Conservation (phyloP, 1,140 invertebrate genomes). For the Drosophila subobscura region DNA sequence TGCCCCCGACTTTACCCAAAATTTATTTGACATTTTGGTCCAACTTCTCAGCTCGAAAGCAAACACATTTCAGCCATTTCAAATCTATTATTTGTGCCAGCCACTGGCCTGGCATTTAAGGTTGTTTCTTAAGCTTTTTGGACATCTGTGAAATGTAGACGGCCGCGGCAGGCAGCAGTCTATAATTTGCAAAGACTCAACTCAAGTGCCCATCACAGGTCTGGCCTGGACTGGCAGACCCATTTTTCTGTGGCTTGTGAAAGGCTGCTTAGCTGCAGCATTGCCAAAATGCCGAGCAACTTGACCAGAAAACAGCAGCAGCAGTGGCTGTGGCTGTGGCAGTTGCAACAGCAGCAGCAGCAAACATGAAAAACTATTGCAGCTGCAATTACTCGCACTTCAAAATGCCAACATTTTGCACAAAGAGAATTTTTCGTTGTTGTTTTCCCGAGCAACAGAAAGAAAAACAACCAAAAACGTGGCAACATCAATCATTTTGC, state of each 20-base stretch:
- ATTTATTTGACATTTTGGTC: conserved; percentile 24
- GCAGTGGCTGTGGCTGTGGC: conserved; percentile 2
- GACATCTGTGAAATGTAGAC: conserved; percentile 70
- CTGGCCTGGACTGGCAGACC: conserved; percentile 53
- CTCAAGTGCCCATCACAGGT: conserved; percentile 69
- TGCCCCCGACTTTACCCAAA: no score
- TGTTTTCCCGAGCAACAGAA: conserved; percentile 24
- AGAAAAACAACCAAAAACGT: conserved; percentile 41
- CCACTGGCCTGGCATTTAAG: conserved; percentile 53
- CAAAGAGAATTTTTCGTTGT: conserved; percentile 77
- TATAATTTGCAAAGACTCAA: conserved; percentile 75
- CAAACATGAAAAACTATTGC: conserved; percentile 79
- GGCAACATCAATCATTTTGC: conserved; percentile 77
- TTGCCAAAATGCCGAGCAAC: conserved; percentile 56
- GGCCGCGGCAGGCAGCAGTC: conserved; percentile 30
- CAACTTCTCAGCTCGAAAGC: neutral
- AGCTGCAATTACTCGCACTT: conserved; percentile 81
- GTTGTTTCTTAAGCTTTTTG: conserved; percentile 25
- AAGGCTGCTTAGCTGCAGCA: conserved; percentile 42
- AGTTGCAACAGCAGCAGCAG: conserved; percentile 31
- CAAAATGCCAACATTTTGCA: conserved; percentile 78
- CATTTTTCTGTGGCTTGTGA: conserved; percentile 71
- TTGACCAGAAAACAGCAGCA: conserved; percentile 36
- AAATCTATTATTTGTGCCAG: conserved; percentile 5
- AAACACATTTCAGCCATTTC: conserved; percentile 6